Conservation (phyloP, 2,888 invertebrate species). For the Hypsopygia costalis region DNA sequence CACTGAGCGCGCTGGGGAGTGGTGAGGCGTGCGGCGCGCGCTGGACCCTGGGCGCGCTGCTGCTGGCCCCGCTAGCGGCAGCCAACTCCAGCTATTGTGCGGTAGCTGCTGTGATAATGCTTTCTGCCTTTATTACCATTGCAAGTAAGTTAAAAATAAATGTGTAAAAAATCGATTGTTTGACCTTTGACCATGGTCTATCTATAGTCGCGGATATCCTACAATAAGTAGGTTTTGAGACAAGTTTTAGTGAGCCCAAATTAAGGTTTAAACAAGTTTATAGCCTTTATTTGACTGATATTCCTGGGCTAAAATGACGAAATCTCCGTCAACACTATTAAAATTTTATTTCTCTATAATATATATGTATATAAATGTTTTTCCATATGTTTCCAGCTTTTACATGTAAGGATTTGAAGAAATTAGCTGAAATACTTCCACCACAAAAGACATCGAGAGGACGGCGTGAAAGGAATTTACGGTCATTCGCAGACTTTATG, state of each 20-base stretch:
- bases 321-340: too few relatives aligned
- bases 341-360: too few relatives aligned
- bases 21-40: constrained; percentile 70
- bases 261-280: too few relatives aligned
- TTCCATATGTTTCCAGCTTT: constrained; percentile 58
- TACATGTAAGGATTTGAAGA: constrained; percentile 62
- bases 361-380: too few relatives aligned
- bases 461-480: constrained; percentile 65
- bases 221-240: too few relatives aligned
- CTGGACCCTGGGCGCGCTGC: constrained; percentile 81
- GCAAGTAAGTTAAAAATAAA: constrained; percentile 76
- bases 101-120: constrained; percentile 74
- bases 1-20: constrained; percentile 45
- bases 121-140: constrained; percentile 70
- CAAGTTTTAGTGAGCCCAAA: too few relatives aligned
- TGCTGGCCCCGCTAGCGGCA: constrained; percentile 80
- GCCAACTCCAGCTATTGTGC: constrained; percentile 82
- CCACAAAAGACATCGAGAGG: constrained; percentile 58
- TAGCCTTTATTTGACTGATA: too few relatives aligned
- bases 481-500: constrained; percentile 79
- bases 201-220: too few relatives aligned
- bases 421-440: constrained; percentile 58
- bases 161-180: too few relatives aligned
- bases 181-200: too few relatives aligned
- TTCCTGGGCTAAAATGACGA: too few relatives aligned